Evolutionary conservation across 2,113 vertebrate species (phyloP).

Genomic region (Semnopithecus entellus): DNA sequence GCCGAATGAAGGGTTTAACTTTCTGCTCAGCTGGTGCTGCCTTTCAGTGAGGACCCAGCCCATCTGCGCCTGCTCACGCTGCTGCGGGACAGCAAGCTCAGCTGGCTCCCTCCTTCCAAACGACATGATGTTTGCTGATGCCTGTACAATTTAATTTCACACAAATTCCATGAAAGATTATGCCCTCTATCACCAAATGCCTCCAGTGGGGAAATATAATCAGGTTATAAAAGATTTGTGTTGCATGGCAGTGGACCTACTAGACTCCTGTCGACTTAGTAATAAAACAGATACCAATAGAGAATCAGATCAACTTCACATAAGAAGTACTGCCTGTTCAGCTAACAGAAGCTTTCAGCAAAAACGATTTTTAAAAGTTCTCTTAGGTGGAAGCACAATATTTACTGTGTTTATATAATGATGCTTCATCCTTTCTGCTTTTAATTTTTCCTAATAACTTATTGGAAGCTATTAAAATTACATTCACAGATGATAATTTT

Average conservation of each 20-base stretch:
- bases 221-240: conserved; percentile 93
- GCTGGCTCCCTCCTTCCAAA: conserved; percentile 93
- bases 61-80: conserved; percentile 86
- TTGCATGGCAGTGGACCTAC: conserved; percentile 88
- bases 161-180: conserved; percentile 95
- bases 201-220: conserved; percentile 93
- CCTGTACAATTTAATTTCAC: conserved; percentile 94
- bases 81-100: conserved; percentile 90
- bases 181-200: conserved; percentile 91
- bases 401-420: conserved; percentile 50
- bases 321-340: conserved; percentile 82
- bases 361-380: conserved; percentile 74
- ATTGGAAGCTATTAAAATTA: conserved; percentile 68
- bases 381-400: conserved; percentile 65
- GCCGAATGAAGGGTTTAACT: conserved; percentile 92
- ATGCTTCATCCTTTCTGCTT: conserved; percentile 59
- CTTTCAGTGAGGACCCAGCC: conserved; percentile 87
- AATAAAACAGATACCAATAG: conserved; percentile 87
- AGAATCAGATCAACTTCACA: conserved; percentile 87
- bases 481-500: not conserved
- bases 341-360: conserved; percentile 85
- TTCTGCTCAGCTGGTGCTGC: conserved; percentile 87
- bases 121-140: conserved; percentile 94
- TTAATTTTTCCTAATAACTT: conserved; percentile 50
- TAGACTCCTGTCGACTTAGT: conserved; percentile 90